Evolutionary conservation across 1,140 invertebrate species (phyloP), one percentile per base, ranked within the genome.

Genomic region (Acyrthosiphon pisum): DNA sequence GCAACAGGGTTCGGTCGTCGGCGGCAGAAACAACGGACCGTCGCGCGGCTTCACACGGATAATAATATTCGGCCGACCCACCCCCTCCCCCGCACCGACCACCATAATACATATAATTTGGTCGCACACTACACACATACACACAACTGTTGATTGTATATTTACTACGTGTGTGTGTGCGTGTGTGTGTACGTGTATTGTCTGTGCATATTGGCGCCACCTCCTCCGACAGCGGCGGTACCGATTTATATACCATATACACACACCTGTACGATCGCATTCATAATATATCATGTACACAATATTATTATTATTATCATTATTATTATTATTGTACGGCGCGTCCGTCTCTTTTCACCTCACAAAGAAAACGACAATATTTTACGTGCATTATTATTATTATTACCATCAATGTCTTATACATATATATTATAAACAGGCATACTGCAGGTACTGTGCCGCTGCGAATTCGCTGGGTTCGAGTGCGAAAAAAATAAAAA

Each of bases 1-100:
- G 60, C n/a, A 76, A 76, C 60, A 76, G 60, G 60, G 60, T 83
- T 83, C 35, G 37, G 81, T 22, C 76, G 76, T 35, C 68, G 26
- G n/a, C 18, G 76, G 35, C 76, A 83, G 35, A 83, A 83, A 83
- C 76, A 83, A 83, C 76, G 76, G 76, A 37, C 30, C 60, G 60
- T 68, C 81, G 81, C 35, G 81, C 81, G 81, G 37, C 81, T 83
- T 83, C 81, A 83, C 81, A 83, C 81, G 81, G 81, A 83, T 83
- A 83, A 83, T 83, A 83, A 83, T 83, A 83, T 83, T 83, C 37
- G 81, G 81, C 37, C 81, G 37, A 23, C 81, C 37, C 81, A 23
- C 81, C 37, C 81, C 20, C 76, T 6, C 35, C 76, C n/a, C 37
- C 81, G 22, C 22, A 4, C 20, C 35, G 81, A 35, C 35, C n/a